Conservation (phyloP, 2,797 vertebrate genomes). For the Squalus acanthias region DNA sequence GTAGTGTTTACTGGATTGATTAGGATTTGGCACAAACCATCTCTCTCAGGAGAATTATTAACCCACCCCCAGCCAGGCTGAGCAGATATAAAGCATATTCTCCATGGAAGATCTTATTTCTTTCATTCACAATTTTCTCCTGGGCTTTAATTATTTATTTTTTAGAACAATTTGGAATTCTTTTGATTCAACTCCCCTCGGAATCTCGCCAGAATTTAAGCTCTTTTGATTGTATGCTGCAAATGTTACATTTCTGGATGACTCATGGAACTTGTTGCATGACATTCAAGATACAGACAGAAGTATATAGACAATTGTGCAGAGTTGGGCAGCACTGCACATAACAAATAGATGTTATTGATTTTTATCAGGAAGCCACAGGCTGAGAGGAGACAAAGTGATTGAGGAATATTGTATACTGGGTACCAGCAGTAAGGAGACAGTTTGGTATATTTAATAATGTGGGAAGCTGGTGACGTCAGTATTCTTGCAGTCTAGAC, state of each 20-base stretch:
- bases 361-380: neutral
- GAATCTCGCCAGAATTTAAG: too few relatives aligned
- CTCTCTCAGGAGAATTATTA: neutral
- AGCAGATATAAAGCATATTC: neutral
- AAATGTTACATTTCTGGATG: neutral
- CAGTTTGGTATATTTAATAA: neutral
- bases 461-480: neutral
- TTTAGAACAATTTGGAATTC: neutral
- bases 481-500: neutral
- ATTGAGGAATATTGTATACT: neutral
- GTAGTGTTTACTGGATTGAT: neutral
- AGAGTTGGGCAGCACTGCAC: neutral
- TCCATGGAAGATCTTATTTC: neutral
- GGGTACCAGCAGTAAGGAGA: neutral
- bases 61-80: neutral
- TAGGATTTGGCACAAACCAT: neutral
- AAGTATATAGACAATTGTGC: neutral
- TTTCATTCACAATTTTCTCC: too few relatives aligned
- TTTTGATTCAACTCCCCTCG: neutral
- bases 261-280: neutral
- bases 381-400: neutral
- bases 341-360: neutral
- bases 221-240: neutral
- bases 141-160: too few relatives aligned
- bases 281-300: neutral